Evolutionary conservation across 2,113 vertebrate species (phyloP), one percentile per base, ranked within the genome.

Genomic region (Smithornis capensis): DNA sequence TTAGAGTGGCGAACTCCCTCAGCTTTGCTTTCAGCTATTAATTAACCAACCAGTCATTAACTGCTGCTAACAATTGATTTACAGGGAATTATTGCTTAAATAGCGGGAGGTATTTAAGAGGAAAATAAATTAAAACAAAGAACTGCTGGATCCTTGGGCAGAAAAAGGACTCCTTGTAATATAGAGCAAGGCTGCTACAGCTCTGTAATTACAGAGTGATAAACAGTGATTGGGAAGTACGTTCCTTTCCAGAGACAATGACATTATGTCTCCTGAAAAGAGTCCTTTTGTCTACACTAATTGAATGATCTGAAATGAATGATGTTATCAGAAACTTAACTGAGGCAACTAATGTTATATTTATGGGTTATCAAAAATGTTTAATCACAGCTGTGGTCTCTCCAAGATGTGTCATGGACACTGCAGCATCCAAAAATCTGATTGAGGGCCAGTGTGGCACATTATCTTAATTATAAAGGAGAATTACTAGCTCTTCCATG

Each of bases 101-200:
- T 98, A 98, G 97, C 86, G 9, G 97, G 97, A 98, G 98, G 95
- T 96, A 97, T 98, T 97, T 98, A 98, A 97, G 92, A 97, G 87
- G 96, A 97, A 98, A 97, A 98, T 98, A 98, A 98, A 98, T 98
- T 98, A 98, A 98, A 98, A 98, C 97, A 98, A 98, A 97, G 96
- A 97, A 95, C 96, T 97, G 96, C 93, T 97, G 90, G 87, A 97
- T 97, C 94, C 93, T 95, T 97, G 93, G 84, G 62, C 94, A 95
- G 94, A 97, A 97, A 97, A 96, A 94, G 95, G 94, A 92, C 92
- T 96, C 64, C 95, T 97, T 96, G 87, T 96, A 97, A 97, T 96
- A 97, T 10, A 95, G 71, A 96, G 89, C 80, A 90, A 89, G 95
- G 93, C 84, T 97, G 84, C 85, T 95, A 84, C 77, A 92, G 64